These are phyloP conservation scores for Tympanuchus pallidicinctus DNA, from an alignment of 2,113 vertebrate genomes.

Conservation along the genomic window DNA sequence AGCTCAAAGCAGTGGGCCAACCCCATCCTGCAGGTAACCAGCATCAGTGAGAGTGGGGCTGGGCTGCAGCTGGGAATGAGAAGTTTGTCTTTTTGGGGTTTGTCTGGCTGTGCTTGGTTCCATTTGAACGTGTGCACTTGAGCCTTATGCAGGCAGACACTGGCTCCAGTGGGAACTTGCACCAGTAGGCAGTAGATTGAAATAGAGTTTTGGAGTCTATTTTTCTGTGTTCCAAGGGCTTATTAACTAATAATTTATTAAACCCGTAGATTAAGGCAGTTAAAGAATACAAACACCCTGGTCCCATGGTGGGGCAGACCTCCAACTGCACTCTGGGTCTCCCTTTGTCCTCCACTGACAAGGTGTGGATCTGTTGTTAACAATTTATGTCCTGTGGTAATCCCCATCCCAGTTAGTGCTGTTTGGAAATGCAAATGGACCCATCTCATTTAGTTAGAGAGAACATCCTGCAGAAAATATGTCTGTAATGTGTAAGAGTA, in stretches of 20 bases:
- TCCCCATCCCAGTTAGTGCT: not conserved
- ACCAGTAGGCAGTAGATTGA: not conserved
- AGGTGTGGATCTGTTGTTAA: not conserved
- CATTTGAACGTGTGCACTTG: accelerated
- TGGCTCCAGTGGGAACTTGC: not conserved
- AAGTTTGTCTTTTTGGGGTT: not conserved
- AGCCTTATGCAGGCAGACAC: accelerated
- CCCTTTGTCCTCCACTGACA: not conserved
- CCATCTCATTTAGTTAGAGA: not conserved
- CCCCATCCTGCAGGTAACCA: not conserved
- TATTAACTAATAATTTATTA: not conserved
- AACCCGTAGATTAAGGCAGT: not conserved
- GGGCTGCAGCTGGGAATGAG: not conserved
- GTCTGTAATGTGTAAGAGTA: not conserved
- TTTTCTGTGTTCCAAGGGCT: not conserved
- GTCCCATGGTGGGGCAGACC: not conserved
- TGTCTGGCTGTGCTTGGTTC: not conserved
- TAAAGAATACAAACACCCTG: not conserved
- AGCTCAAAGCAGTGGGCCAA: not conserved
- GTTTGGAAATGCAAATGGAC: not conserved
- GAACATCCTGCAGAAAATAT: not conserved
- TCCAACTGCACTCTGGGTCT: accelerated
- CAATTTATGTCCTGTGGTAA: not conserved
- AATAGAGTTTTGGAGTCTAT: not conserved
- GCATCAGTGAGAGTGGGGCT: not conserved